These are phyloP conservation scores for Catharus fuscescens DNA, from an alignment of 2,113 vertebrate species.

Conservation along the genomic window DNA sequence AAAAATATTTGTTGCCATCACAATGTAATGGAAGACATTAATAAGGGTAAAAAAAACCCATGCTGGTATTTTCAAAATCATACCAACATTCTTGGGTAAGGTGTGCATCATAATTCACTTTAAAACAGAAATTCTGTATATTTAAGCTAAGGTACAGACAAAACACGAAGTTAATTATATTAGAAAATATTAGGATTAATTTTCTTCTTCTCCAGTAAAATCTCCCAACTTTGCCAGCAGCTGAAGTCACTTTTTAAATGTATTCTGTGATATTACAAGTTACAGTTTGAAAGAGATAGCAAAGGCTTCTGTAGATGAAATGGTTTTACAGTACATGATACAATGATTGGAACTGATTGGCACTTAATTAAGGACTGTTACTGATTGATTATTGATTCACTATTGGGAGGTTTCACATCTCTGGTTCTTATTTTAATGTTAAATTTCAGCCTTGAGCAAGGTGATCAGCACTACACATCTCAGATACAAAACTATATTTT, in stretches of 20 bases:
- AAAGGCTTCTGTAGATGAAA: not conserved
- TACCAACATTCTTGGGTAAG: not conserved
- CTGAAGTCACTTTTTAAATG: not conserved
- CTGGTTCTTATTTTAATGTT: not conserved
- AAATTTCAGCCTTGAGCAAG: conserved; percentile 29
- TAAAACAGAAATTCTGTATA: not conserved
- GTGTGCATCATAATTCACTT: not conserved
- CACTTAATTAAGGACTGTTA: not conserved
- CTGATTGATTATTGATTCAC: conserved; percentile 43
- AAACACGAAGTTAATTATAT: not conserved
- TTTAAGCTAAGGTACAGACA: not conserved
- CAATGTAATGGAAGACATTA: not conserved
- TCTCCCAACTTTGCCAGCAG: not conserved
- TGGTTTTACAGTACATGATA: not conserved
- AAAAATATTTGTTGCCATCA: not conserved
- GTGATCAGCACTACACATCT: not conserved
- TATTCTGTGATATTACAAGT: not conserved
- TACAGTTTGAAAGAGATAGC: not conserved
- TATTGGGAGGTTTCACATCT: not conserved
- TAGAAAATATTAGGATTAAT: not conserved
- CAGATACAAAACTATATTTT: not conserved
- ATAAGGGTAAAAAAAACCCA: rapidly evolving
- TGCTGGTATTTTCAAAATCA: not conserved
- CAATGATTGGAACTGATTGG: not conserved
- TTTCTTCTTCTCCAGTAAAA: not conserved